Evolutionary conservation across 2,888 invertebrate species (phyloP).

Genomic region (Oxyteleia sp.): DNA sequence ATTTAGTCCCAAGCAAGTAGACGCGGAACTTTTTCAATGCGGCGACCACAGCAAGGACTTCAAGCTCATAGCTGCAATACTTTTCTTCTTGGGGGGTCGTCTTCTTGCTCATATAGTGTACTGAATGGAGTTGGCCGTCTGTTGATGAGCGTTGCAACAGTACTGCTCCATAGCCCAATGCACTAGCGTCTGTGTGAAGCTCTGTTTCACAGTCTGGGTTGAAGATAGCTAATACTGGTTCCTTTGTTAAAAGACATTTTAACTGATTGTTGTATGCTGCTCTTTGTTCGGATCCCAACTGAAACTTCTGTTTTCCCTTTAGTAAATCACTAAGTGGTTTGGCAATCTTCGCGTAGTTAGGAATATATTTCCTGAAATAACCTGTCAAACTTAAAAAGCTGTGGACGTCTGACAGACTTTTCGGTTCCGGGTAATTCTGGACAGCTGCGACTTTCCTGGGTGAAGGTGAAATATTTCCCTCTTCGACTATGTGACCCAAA

Average conservation of each 20-base stretch:
- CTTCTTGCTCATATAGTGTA: neutral
- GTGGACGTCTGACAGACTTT: neutral
- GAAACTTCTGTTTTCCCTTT: neutral
- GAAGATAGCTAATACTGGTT: slow-evolving; percentile 75
- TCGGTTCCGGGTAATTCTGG: neutral
- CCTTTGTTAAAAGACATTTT: neutral
- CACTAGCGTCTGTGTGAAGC: slow-evolving; percentile 7
- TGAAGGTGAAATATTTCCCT: no score
- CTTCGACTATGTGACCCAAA: no score
- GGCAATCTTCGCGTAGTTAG: neutral
- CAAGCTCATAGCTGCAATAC: slow-evolving; percentile 76
- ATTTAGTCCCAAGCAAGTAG: slow-evolving; percentile 52
- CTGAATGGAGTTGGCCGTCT: slow-evolving; percentile 40
- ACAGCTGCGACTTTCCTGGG: no score
- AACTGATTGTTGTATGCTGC: neutral
- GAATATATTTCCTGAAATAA: neutral
- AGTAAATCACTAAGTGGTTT: neutral
- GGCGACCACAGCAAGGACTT: slow-evolving; percentile 71
- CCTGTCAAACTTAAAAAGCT: neutral
- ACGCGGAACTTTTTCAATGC: slow-evolving; percentile 69
- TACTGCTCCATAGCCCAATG: slow-evolving; percentile 63
- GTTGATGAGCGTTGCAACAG: slow-evolving; percentile 49
- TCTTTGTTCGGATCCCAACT: neutral
- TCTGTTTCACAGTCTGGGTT: slow-evolving; percentile 38
- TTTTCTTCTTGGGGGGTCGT: slow-evolving; percentile 60